A percentile compares a stretch with the other conserved stretches of the same genome.
Evolutionary conservation across 2,888 invertebrate species (phyloP).

Genomic region (Netelia melanura): DNA sequence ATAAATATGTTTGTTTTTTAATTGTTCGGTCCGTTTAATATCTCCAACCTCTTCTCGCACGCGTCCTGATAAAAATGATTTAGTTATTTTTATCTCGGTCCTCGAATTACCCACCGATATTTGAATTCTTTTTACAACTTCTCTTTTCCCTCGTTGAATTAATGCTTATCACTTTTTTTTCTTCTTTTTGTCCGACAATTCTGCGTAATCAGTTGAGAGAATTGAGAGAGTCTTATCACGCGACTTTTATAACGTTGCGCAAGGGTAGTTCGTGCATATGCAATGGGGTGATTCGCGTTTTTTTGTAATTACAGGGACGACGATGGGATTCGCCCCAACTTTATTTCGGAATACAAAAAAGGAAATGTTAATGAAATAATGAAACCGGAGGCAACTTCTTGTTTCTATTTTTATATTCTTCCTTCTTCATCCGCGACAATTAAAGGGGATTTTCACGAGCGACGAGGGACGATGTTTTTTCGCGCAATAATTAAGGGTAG

Average conservation of each 20-base stretch:
- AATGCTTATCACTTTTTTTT: background rate
- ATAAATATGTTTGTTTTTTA: slow-evolving; percentile 3
- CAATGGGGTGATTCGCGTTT: background rate
- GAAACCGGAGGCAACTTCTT: background rate
- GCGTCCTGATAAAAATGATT: no score
- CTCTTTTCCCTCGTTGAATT: background rate
- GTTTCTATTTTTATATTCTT: background rate
- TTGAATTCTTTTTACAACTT: no score
- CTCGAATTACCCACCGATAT: no score
- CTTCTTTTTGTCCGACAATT: background rate
- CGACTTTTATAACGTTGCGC: background rate
- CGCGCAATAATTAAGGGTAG: no score
- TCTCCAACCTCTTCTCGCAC: no score
- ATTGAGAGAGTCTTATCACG: background rate
- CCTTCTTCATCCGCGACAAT: background rate
- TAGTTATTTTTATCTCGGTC: no score
- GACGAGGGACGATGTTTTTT: background rate
- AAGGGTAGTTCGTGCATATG: background rate
- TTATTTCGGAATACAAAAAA: background rate
- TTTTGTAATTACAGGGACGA: background rate
- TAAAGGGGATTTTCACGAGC: background rate
- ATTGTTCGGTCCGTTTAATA: background rate
- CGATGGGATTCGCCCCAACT: background rate
- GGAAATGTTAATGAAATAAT: background rate
- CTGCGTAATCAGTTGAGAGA: background rate